phyloP scores from a whole-genome alignment of 2,888 invertebrate genomes.

The Dryocosmus kuriphilus region DNA sequence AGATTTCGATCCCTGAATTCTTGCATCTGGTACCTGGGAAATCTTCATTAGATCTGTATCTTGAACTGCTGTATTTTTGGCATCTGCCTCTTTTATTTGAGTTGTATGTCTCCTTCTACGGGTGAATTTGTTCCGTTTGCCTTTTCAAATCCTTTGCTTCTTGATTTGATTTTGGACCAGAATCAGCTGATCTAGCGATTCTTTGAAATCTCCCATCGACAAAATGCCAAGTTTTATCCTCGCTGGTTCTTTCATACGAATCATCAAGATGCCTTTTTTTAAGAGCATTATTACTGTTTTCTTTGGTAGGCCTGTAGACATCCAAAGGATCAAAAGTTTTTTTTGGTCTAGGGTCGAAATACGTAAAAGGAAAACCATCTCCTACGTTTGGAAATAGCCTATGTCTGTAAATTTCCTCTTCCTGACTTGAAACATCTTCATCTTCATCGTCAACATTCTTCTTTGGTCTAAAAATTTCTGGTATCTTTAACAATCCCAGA shows the following conservation, averaged over 20 bases:
- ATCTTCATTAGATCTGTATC: conserved; percentile 10
- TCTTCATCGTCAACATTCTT: not conserved
- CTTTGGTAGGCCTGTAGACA: not conserved
- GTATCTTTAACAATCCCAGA: not conserved
- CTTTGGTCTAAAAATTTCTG: not conserved
- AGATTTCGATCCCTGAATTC: not conserved
- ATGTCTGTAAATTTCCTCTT: not conserved
- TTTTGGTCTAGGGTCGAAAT: not conserved
- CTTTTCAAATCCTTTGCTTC: not conserved
- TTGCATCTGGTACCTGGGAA: not conserved
- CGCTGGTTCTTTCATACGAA: not conserved
- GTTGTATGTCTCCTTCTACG: not conserved
- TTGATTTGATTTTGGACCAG: too few species aligned
- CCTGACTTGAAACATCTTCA: not conserved
- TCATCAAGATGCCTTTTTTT: not conserved
- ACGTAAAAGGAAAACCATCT: not conserved
- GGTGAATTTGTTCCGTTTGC: not conserved
- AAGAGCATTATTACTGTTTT: not conserved
- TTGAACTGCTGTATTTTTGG: not conserved
- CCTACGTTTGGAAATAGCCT: not conserved
- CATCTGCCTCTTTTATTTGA: not conserved
- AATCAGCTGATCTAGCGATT: not conserved
- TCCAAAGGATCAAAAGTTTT: conserved; percentile 7
- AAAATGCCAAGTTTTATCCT: conserved; percentile 3
- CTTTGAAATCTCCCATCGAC: not conserved